Base-by-base conservation (phyloP, 2,888 invertebrate species). In the Entomobrya multifasciata region DNA sequence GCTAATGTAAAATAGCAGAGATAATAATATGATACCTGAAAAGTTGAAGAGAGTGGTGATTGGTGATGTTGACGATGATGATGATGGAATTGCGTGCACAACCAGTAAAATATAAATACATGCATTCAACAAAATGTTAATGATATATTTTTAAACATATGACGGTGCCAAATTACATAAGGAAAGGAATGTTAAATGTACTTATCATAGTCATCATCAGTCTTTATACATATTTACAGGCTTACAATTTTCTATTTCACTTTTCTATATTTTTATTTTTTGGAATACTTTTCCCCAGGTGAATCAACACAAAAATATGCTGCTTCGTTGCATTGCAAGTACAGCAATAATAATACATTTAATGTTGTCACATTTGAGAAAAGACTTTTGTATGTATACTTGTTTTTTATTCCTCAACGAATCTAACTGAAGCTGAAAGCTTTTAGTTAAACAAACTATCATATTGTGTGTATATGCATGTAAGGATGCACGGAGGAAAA, bases 401-500 rank as follows among this genome's bases (percentile, higher is more conserved):
- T 27, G 44, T 44, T 67, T 67, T 67, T n/a, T n/a, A n/a, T n/a
- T n/a, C 22, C 67, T 22, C 22, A 20, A 47, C 70, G 57, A 49
- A 72, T 57, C 57, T 36, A 57, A n/a, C n/a, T n/a, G n/a, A n/a
- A n/a, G 72, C 27, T 81, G 72, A 81, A 81, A 81, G 70, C 81
- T 81, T 81, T 81, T 81, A 81, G 81, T 81, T 70, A 81, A 81
- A 57, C 44, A 80, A 80, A 80, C 80, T 52, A 36, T 67, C n/a
- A n/a, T n/a, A n/a, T n/a, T n/a, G n/a, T n/a, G n/a, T n/a, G n/a
- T n/a, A n/a, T n/a, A n/a, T n/a, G n/a, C n/a, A n/a, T n/a, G n/a
- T n/a, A n/a, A n/a, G n/a, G n/a, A n/a, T n/a, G n/a, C n/a, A n/a
- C n/a, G n/a, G 20, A 78, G 20, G 27, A 0, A 67, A 65, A 77